Evolutionary conservation across 2,113 vertebrate species (phyloP), one percentile per base, ranked within the genome.

Genomic region (Apaloderma vittatum): DNA sequence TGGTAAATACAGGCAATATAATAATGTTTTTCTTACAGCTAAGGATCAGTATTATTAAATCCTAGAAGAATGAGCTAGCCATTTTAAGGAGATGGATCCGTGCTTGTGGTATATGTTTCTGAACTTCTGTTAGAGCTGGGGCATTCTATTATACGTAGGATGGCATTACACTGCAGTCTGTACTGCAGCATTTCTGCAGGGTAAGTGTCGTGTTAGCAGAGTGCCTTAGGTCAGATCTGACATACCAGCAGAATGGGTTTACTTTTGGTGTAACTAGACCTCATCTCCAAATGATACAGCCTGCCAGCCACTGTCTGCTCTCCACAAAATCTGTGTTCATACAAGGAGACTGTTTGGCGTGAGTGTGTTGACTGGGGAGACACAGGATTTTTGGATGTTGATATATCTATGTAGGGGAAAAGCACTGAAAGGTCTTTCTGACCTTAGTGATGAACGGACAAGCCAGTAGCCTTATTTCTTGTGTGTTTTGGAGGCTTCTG

Each of bases 201-300:
- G 24, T 37, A 84, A 72, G 29, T 66, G 48, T 58, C 63, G 68
- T 82, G 75, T 83, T 88, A 91, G 55, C 59, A 62, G 46, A 59
- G 34, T 65, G 91, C 93, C 95, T 95, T 71, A 87, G 79, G 94
- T 94, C 86, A 96, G 94, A 89, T 73, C 86, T 76, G 63, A 72
- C 30, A 70, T 66, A 37, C 71, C 89, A 87, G 89, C 73, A 80
- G 67, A 75, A 78, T 89, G 73, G 65, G 43, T 82, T 95, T 95
- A 57, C 59, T 55, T 24, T 22, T 94, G 84, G 34, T 91, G 21
- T 91, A 75, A 89, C 76, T 45, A 94, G 70, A 96, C 73, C 86
- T 92, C 94, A 78, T 85, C 80, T 92, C 51, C 79, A 71, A 63
- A 89, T 96, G 91, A 80, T 36, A 45, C 22, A 91, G 57, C 32